These are phyloP conservation scores for Hirtodrosophila duncani DNA, from an alignment of 2,888 invertebrate genomes.

Conservation along the genomic window DNA sequence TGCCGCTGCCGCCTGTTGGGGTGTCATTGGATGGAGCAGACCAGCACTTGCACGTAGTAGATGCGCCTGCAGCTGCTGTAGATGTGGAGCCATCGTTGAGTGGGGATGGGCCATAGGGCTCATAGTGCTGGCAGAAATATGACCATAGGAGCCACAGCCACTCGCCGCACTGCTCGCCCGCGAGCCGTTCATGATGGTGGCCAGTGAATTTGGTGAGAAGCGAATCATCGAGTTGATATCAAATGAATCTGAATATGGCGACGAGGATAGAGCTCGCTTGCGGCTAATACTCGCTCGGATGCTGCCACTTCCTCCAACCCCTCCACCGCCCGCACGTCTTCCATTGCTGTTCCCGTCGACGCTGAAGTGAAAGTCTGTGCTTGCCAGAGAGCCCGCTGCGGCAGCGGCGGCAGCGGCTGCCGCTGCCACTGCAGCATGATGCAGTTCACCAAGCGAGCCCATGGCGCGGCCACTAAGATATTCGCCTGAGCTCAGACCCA, in stretches of 20 bases:
- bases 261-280: conserved; percentile 95
- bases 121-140: conserved; percentile 95
- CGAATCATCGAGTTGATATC: conserved; percentile 97
- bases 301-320: conserved; percentile 76
- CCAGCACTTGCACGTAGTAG: conserved; percentile 82
- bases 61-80: conserved; percentile 89
- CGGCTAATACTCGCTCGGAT: conserved; percentile 84
- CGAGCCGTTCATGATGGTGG: conserved; percentile 88
- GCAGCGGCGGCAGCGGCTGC: conserved; percentile 58
- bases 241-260: conserved; percentile 95
- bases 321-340: conserved; percentile 79
- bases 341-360: conserved; percentile 88
- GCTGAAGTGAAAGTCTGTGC: conserved; percentile 93
- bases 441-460: conserved; percentile 78
- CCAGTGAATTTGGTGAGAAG: conserved; percentile 94
- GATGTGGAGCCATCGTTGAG: conserved; percentile 80
- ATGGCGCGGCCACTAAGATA: conserved; percentile 81
- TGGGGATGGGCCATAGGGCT: conserved; percentile 86
- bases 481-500: conserved; percentile 81
- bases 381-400: conserved; percentile 84
- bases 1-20: conserved; percentile 69
- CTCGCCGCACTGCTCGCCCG: conserved; percentile 88
- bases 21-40: conserved; percentile 74
- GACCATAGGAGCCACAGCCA: conserved; percentile 97
- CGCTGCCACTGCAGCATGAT: conserved; percentile 79